These are phyloP conservation scores for Azorinus chamasolen DNA, from an alignment of 2,888 invertebrate genomes.

Conservation along the genomic window DNA sequence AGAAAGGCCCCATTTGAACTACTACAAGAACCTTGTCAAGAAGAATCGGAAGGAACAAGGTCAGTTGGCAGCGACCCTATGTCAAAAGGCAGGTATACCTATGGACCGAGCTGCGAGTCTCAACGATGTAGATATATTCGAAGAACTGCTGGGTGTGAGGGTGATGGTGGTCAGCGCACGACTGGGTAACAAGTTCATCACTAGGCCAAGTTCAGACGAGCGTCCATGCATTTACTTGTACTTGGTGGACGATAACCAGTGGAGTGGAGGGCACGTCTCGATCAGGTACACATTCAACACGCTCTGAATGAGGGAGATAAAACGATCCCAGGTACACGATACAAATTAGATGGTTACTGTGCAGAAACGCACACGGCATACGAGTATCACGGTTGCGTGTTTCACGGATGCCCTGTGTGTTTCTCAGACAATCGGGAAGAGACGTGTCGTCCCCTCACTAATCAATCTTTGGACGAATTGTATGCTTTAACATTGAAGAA, in stretches of 20 bases:
- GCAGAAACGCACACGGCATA: slow-evolving; percentile 27
- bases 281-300: slow-evolving; percentile 4
- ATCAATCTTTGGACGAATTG: slow-evolving; percentile 21
- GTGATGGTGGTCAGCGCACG: slow-evolving; percentile 31
- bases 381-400: slow-evolving; percentile 41
- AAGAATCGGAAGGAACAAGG: slow-evolving; percentile 15
- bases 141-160: slow-evolving; percentile 10
- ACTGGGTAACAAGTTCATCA: slow-evolving; percentile 34
- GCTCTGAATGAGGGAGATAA: slow-evolving; percentile 32
- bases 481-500: slow-evolving; percentile 22
- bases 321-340: slow-evolving; percentile 10
- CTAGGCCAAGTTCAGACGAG: slow-evolving; percentile 16
- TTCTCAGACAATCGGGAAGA: slow-evolving; percentile 17
- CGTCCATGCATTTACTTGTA: slow-evolving; percentile 42
- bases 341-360: slow-evolving; percentile 40
- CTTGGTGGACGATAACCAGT: slow-evolving; percentile 44
- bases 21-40: slow-evolving; percentile 7
- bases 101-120: slow-evolving; percentile 17
- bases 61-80: slow-evolving; percentile 25
- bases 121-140: slow-evolving; percentile 12
- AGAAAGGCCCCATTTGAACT: slow-evolving; percentile 11
- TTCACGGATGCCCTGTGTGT: slow-evolving; percentile 29
- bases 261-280: slow-evolving; percentile 22
- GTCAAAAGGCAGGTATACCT: slow-evolving; percentile 15
- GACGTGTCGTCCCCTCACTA: slow-evolving; percentile 17